phyloP scores from a whole-genome alignment of 1,140 invertebrate genomes.

The Drosophila cardini region DNA sequence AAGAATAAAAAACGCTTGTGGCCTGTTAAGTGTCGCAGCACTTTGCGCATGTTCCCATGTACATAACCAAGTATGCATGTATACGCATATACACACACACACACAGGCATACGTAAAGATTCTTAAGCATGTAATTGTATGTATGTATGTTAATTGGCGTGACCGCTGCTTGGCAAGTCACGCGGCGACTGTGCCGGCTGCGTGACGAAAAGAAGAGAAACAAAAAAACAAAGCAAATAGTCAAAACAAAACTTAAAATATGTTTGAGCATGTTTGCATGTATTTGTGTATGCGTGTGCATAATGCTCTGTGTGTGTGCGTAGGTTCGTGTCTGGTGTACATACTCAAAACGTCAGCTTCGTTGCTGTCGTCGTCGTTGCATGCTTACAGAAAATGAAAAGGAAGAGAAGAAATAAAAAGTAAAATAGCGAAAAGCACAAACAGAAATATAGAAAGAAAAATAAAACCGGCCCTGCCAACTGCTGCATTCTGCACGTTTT shows the following conservation, averaged over 20 bases:
- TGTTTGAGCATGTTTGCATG: constrained; percentile 13
- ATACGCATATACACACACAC: not conserved
- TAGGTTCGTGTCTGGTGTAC: constrained; percentile 39
- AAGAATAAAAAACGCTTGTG: not conserved
- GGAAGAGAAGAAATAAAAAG: constrained; percentile 48
- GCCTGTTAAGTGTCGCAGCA: constrained; percentile 12
- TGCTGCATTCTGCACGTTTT: constrained; percentile 58
- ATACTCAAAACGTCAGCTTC: constrained; percentile 33
- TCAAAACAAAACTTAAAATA: constrained; percentile 55
- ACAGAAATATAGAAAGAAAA: constrained; percentile 10
- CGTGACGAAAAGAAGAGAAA: constrained; percentile 39
- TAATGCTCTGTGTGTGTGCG: not conserved
- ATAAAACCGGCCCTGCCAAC: constrained; percentile 63
- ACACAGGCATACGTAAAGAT: constrained; percentile 10
- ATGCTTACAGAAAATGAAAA: constrained; percentile 59
- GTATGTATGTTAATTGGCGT: constrained; percentile 53
- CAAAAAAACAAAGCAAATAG: constrained; percentile 44
- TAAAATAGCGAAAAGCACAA: constrained; percentile 28
- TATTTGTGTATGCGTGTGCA: constrained; percentile 5
- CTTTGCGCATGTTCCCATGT: constrained; percentile 28
- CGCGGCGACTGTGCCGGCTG: constrained; percentile 54
- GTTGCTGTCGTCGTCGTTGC: constrained; percentile 26
- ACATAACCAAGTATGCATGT: constrained; percentile 10
- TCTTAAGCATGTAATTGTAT: constrained; percentile 10
- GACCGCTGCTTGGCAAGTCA: constrained; percentile 53